Evolutionary conservation across 2,888 invertebrate species (phyloP).

Genomic region (Timema cristinae): DNA sequence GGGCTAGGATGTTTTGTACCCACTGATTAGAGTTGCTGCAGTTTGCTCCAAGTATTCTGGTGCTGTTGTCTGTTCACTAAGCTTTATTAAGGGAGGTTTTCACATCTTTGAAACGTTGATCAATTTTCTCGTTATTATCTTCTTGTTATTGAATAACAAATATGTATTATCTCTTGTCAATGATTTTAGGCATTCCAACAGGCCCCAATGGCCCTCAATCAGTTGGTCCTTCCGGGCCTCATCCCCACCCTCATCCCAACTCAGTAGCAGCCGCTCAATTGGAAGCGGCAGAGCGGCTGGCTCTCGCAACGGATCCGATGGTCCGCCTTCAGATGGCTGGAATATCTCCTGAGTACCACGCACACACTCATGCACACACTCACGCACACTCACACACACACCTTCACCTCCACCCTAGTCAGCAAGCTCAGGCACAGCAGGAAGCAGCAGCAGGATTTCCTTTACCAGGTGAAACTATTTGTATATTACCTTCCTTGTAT

Average conservation of each 20-base stretch:
- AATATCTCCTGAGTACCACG: constrained; percentile 82
- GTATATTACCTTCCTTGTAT: too few species aligned
- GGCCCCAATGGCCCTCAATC: constrained; percentile 29
- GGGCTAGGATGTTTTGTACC: too few species aligned
- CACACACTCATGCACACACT: constrained; percentile 88
- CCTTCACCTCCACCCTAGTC: constrained; percentile 70
- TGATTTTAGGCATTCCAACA: constrained; percentile 27
- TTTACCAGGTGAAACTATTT: constrained; percentile 48
- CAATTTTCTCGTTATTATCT: too few species aligned
- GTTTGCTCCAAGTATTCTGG: too few species aligned
- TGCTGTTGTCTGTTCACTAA: too few species aligned
- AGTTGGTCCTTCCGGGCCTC: constrained; percentile 47
- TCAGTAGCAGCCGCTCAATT: constrained; percentile 58
- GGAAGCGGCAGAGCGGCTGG: constrained; percentile 73
- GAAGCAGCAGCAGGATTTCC: constrained; percentile 57
- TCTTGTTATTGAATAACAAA: too few species aligned
- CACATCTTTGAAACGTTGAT: too few species aligned
- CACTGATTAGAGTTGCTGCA: too few species aligned
- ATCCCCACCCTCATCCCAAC: constrained; percentile 53
- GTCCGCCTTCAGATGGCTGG: constrained; percentile 90
- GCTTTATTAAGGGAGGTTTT: too few species aligned
- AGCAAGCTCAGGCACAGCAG: constrained; percentile 54
- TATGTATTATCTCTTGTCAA: too few species aligned
- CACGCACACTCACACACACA: constrained; percentile 89
- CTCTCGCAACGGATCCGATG: constrained; percentile 87